A percentile compares a stretch with the other conserved stretches of the same genome.
These are phyloP conservation scores for Acridotheres tristis DNA, from an alignment of 2,797 vertebrate genomes.

Conservation along the genomic window DNA sequence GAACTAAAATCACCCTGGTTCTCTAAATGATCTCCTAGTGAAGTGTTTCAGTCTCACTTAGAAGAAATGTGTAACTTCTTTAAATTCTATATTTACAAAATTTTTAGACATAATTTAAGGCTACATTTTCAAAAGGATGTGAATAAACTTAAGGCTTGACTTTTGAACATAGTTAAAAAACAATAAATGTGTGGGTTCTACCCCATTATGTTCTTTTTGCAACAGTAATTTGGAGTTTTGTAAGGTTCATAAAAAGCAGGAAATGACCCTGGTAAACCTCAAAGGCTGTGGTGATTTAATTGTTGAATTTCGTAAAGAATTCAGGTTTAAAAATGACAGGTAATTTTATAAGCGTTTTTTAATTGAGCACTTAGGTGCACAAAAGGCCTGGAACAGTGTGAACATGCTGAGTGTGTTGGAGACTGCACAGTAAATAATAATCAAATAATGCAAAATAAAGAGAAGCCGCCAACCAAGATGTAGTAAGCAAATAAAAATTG, in stretches of 20 bases:
- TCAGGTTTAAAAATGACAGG: background rate
- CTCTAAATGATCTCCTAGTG: background rate
- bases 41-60: background rate
- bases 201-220: background rate
- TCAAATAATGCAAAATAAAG: conserved; percentile 53
- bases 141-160: background rate
- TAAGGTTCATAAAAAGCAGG: background rate
- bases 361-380: background rate
- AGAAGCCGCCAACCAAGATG: conserved; percentile 21
- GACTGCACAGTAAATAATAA: conserved; percentile 41
- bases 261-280: background rate
- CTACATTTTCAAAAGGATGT: background rate
- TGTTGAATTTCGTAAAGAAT: background rate
- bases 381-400: background rate
- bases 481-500: conserved; percentile 60
- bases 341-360: background rate
- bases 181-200: background rate
- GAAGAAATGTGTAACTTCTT: background rate
- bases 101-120: background rate
- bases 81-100: background rate
- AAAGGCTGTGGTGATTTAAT: background rate
- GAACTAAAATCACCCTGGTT: background rate
- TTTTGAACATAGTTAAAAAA: background rate
- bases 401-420: background rate
- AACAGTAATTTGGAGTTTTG: background rate